Evolutionary conservation across 2,797 vertebrate genomes (phyloP).

Genomic region (Lagothrix lagotricha): DNA sequence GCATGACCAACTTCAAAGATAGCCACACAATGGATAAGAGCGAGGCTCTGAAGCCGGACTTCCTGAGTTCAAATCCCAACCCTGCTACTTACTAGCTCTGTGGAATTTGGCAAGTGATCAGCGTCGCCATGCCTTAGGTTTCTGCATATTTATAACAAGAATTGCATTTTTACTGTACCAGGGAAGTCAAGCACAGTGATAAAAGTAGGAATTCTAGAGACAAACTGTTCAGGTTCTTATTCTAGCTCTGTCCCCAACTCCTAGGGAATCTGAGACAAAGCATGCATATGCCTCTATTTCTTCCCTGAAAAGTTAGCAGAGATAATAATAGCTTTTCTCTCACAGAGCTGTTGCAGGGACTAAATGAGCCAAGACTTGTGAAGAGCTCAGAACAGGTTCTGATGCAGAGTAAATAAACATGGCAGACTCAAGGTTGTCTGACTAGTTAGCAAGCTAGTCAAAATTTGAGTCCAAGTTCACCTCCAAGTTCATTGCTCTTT

Average conservation of each 20-base stretch:
- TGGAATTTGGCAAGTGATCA: neutral
- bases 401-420: neutral
- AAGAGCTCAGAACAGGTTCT: neutral
- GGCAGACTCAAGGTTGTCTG: neutral
- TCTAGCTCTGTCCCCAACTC: neutral
- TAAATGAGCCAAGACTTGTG: neutral
- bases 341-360: neutral
- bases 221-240: fast-evolving
- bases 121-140: neutral
- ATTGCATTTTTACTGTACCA: neutral
- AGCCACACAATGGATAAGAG: neutral
- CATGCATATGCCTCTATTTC: neutral
- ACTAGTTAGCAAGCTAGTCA: neutral
- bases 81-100: neutral
- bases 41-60: neutral
- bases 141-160: neutral
- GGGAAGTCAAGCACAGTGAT: neutral
- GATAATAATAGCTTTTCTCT: neutral
- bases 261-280: neutral
- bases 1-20: neutral
- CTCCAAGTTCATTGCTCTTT: neutral
- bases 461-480: neutral
- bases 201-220: neutral
- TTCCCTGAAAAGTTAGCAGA: neutral
- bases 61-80: neutral